Evolutionary conservation across 2,113 vertebrate species (phyloP).

Genomic region (Bos javanicus): DNA sequence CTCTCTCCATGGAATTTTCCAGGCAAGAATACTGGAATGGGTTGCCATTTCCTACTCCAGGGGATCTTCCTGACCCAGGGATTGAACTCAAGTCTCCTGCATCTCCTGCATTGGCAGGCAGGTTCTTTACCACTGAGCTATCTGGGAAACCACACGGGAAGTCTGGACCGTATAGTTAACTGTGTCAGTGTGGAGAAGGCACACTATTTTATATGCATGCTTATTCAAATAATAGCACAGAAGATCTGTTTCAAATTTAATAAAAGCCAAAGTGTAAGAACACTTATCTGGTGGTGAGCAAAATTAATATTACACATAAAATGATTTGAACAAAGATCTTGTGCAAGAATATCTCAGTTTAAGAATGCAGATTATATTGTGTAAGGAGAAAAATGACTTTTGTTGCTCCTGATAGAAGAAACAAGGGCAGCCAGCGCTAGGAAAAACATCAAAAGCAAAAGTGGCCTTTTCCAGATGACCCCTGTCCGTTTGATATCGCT

Average conservation of each 20-base stretch:
- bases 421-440: slow-evolving; percentile 44
- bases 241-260: slow-evolving; percentile 43
- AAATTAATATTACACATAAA: slow-evolving; percentile 62
- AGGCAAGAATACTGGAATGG: not conserved
- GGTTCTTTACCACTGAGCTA: not conserved
- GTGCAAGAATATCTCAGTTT: slow-evolving; percentile 64
- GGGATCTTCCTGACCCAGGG: not conserved
- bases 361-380: slow-evolving; percentile 65
- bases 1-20: not conserved
- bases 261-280: slow-evolving; percentile 41
- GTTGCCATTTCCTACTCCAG: not conserved
- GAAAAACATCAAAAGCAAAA: slow-evolving; percentile 51
- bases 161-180: not conserved
- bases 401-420: slow-evolving; percentile 48
- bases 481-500: not conserved
- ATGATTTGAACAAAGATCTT: slow-evolving; percentile 46
- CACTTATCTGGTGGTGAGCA: slow-evolving; percentile 56
- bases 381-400: slow-evolving; percentile 47
- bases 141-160: not conserved
- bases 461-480: not conserved
- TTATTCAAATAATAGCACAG: not conserved
- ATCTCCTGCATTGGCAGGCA: not conserved
- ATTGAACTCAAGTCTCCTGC: not conserved
- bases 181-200: not conserved
- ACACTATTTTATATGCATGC: not conserved